Evolutionary conservation across 2,113 vertebrate genomes (phyloP).

Genomic region (Peromyscus leucopus): DNA sequence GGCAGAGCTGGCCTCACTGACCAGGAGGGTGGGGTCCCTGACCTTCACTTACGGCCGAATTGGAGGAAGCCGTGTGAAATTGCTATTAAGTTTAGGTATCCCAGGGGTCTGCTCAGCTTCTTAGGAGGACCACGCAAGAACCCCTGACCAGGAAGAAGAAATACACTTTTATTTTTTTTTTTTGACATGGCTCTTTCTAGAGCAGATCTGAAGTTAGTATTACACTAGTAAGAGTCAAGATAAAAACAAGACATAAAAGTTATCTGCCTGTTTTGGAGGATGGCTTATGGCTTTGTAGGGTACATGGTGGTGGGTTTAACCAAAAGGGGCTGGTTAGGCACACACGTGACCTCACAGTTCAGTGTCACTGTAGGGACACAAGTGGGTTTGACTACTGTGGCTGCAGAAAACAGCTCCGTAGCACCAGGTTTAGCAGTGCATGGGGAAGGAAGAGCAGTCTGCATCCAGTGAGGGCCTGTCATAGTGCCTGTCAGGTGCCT

Average conservation of each 20-base stretch:
- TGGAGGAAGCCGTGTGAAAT: not conserved
- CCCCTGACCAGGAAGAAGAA: conserved; percentile 68
- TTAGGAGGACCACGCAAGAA: not conserved
- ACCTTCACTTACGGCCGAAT: not conserved
- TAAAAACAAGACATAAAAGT: not conserved
- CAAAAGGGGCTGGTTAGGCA: not conserved
- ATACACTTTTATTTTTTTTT: conserved; percentile 67
- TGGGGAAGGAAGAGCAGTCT: not conserved
- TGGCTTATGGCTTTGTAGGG: not conserved
- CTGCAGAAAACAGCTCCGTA: not conserved
- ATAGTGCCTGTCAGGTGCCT: not conserved
- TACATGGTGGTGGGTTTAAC: not conserved
- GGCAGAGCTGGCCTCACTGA: not conserved
- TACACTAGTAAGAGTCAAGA: not conserved
- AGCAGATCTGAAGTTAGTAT: conserved; percentile 69
- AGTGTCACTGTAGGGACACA: not conserved
- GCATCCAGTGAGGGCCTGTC: not conserved
- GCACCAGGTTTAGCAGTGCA: not conserved
- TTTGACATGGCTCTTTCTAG: conserved; percentile 68
- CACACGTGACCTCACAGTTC: not conserved
- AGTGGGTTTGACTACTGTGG: not conserved
- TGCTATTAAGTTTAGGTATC: not conserved
- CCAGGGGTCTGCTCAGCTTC: not conserved
- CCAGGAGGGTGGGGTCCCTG: not conserved
- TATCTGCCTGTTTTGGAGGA: not conserved